Conservation (phyloP, 2,113 vertebrate species). For the Coreoperca whiteheadi region DNA sequence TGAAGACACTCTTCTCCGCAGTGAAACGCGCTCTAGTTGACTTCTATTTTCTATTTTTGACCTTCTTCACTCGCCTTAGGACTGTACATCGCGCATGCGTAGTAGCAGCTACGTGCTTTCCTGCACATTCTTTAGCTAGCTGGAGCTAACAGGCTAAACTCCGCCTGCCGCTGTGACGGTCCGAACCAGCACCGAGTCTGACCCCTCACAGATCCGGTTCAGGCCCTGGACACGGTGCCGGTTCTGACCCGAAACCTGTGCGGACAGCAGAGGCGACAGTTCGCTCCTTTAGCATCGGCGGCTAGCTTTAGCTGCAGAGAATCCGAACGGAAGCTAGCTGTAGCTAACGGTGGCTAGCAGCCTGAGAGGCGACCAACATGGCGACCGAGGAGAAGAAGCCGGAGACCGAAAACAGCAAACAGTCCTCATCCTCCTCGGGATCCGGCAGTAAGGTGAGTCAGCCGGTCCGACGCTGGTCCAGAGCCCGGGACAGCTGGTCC, state of each 20-base stretch:
- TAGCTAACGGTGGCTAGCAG: not conserved
- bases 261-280: not conserved
- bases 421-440: conserved; percentile 88
- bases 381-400: conserved; percentile 96
- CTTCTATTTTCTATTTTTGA: conserved; percentile 68
- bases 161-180: not conserved
- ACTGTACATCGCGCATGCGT: not conserved
- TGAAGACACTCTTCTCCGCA: not conserved
- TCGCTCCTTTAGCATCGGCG: conserved; percentile 14
- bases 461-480: not conserved
- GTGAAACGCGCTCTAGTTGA: too few species aligned
- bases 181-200: not conserved
- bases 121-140: conserved; percentile 18
- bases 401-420: conserved; percentile 88
- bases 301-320: conserved; percentile 1
- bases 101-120: not conserved
- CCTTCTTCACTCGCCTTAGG: conserved; percentile 29
- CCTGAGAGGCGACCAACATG: conserved; percentile 77
- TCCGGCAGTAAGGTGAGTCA: conserved; percentile 89
- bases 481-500: not conserved
- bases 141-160: not conserved
- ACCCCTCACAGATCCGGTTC: not conserved
- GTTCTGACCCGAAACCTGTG: not conserved
- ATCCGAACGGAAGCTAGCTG: conserved; percentile 15
- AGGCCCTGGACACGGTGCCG: not conserved